Conservation (phyloP, 2,888 invertebrate genomes). For the Phortica magna region DNA sequence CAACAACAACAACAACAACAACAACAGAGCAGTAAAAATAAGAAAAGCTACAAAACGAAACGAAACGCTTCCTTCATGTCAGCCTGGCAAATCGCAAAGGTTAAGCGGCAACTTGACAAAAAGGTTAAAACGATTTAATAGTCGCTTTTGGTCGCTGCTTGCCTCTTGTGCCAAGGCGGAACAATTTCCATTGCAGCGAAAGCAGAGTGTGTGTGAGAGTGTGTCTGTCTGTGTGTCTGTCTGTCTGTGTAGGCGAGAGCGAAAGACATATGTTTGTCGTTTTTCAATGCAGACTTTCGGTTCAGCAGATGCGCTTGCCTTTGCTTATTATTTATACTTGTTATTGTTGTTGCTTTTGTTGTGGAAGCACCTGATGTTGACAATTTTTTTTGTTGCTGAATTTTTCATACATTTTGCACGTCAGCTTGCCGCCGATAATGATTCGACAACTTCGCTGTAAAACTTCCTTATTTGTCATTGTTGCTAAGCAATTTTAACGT, state of each 20-base stretch:
- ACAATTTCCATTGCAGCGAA: conserved; percentile 11
- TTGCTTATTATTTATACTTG: conserved; percentile 59
- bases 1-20: conserved; percentile 36
- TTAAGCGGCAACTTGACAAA: conserved; percentile 75
- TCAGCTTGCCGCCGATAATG: conserved; percentile 51
- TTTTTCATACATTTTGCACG: background rate
- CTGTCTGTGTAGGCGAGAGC: background rate
- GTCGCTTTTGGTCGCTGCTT: conserved; percentile 59
- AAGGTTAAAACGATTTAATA: conserved; percentile 72
- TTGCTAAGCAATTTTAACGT: conserved; percentile 54
- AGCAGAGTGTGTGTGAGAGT: background rate
- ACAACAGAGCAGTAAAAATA: conserved; percentile 1
- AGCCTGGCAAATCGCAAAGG: conserved; percentile 65
- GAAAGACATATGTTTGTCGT: background rate
- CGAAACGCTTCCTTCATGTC: conserved; percentile 68
- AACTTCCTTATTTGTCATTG: conserved; percentile 72
- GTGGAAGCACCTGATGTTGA: conserved; percentile 32
- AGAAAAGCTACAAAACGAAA: conserved; percentile 23
- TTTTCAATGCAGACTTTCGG: background rate
- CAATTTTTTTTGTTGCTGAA: conserved; percentile 1
- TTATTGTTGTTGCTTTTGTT: conserved; percentile 30
- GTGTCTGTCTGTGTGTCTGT: too few species aligned
- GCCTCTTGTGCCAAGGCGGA: conserved; percentile 25
- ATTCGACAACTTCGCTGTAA: conserved; percentile 53
- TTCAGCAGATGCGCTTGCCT: conserved; percentile 18